phyloP scores from a whole-genome alignment of 2,888 invertebrate species.

The Synergus gifuensis region DNA sequence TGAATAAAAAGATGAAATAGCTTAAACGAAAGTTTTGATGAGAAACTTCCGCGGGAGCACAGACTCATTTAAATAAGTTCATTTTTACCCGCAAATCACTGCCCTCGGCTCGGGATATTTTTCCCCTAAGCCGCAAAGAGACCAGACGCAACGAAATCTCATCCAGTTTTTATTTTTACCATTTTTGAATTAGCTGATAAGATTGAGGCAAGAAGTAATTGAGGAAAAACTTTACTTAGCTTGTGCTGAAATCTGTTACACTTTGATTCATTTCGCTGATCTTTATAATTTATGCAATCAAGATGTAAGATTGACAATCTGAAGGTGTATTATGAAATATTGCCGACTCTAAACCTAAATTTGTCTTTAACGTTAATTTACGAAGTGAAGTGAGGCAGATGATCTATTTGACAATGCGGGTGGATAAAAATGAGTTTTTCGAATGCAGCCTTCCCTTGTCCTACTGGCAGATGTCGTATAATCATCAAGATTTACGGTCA shows the following conservation, averaged over 20 bases:
- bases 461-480: conserved; percentile 36
- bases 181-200: background rate
- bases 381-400: background rate
- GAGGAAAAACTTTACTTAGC: background rate
- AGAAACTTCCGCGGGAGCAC: background rate
- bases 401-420: conserved; percentile 36
- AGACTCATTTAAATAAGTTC: conserved; percentile 1
- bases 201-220: background rate
- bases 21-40: conserved; percentile 1
- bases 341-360: background rate
- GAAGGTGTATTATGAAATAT: background rate
- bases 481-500: conserved; percentile 38
- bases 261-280: background rate
- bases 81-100: background rate
- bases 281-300: background rate
- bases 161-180: background rate
- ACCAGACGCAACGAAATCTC: background rate
- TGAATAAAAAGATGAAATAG: background rate
- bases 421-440: conserved; percentile 30
- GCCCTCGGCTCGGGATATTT: background rate
- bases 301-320: background rate
- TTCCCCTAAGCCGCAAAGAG: background rate
- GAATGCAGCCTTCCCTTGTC: conserved; percentile 34
- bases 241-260: background rate
- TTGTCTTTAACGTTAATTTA: conserved; percentile 22